These are phyloP conservation scores for Eupithecia pulchellata DNA, from an alignment of 2,888 invertebrate genomes.

Conservation along the genomic window DNA sequence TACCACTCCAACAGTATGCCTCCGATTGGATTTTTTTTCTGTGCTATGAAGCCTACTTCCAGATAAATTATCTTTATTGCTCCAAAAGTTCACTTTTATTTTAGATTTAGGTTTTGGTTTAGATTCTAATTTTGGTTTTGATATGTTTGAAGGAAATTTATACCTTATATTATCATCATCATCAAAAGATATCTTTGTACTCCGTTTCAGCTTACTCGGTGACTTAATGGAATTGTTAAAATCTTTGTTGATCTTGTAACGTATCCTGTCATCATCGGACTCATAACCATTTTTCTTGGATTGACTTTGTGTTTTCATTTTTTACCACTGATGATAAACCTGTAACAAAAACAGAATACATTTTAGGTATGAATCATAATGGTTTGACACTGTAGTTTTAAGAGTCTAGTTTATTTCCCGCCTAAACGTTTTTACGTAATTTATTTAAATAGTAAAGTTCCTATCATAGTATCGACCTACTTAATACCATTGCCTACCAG, in stretches of 20 bases:
- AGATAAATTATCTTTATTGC: conserved; percentile 70
- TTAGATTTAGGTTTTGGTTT: conserved; percentile 72
- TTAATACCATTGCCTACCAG: neutral
- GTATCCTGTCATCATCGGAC: conserved; percentile 76
- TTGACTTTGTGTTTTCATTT: conserved; percentile 47
- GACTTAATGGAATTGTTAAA: conserved; percentile 59
- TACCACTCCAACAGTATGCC: conserved; percentile 66
- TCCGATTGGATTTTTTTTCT: conserved; percentile 58
- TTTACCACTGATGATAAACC: neutral
- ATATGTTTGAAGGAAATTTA: conserved; percentile 66
- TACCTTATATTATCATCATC: conserved; percentile 74
- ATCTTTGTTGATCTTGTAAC: conserved; percentile 73
- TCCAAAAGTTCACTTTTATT: conserved; percentile 82
- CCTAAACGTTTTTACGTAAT: neutral
- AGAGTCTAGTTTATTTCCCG: neutral
- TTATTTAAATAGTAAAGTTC: neutral
- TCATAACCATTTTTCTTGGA: conserved; percentile 67
- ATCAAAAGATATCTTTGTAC: conserved; percentile 52
- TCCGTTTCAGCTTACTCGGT: conserved; percentile 53
- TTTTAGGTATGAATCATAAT: neutral
- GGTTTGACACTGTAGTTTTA: neutral
- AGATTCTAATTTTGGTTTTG: conserved; percentile 60
- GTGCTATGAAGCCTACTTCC: conserved; percentile 60
- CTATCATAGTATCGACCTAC: neutral
- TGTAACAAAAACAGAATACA: neutral